Percentiles rank a stretch among this genome's conserved stretches.
These are phyloP conservation scores for Cantharis nigra DNA, from an alignment of 2,888 invertebrate genomes.

Conservation along the genomic window DNA sequence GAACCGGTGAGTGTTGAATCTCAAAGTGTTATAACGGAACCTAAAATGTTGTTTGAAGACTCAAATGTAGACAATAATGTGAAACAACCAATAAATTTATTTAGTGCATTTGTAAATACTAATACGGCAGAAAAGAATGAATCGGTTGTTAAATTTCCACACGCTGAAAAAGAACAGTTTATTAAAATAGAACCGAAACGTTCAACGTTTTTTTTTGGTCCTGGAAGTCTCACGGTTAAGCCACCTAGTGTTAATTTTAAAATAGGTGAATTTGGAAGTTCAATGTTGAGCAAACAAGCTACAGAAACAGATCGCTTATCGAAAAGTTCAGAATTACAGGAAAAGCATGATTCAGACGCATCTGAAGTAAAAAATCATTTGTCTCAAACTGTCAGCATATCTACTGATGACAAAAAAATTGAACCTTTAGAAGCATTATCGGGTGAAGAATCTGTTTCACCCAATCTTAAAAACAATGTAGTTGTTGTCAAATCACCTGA, in stretches of 20 bases:
- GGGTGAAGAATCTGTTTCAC: not conserved
- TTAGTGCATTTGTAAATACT: not conserved
- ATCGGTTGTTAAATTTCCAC: not conserved
- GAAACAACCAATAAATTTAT: not conserved
- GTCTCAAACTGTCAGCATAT: not conserved
- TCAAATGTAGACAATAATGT: not conserved
- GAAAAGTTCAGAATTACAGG: not conserved
- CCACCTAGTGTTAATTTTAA: conserved; percentile 35
- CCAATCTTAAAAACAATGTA: not conserved
- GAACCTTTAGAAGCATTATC: not conserved
- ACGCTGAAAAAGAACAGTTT: not conserved
- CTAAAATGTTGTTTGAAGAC: not conserved
- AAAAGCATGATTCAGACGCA: not conserved
- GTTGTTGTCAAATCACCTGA: not conserved
- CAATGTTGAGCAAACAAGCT: not conserved
- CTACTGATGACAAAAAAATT: not conserved
- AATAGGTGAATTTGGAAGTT: not conserved
- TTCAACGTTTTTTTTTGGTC: conserved; percentile 56
- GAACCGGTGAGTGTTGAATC: conserved; percentile 34
- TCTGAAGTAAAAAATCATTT: not conserved
- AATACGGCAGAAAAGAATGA: not conserved
- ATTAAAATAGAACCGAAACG: not conserved
- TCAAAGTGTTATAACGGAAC: not conserved
- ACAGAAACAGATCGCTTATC: not conserved
- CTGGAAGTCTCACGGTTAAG: conserved; percentile 55